Conservation (phyloP, 2,113 vertebrate species). For the Sebastes schlegelii region DNA sequence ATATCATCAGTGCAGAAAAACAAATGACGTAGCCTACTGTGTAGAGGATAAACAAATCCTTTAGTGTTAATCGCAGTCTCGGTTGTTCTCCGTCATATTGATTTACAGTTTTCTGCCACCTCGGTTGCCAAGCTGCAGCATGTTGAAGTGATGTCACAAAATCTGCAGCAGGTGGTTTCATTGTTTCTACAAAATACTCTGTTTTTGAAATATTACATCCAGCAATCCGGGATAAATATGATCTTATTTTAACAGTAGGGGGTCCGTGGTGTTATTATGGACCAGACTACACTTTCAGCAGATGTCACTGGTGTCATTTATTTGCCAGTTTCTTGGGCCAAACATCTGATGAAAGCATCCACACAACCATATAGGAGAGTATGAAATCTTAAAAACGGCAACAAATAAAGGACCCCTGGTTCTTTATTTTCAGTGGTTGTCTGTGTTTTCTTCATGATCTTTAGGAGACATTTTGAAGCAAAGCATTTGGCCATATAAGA, state of each 20-base stretch:
- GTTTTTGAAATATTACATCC: conserved; percentile 32
- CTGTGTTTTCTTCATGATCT: not conserved
- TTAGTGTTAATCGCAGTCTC: not conserved
- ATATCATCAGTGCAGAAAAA: conserved; percentile 14
- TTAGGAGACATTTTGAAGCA: not conserved
- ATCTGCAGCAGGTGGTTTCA: conserved; percentile 72
- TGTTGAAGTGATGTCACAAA: conserved; percentile 58
- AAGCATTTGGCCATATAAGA: not conserved
- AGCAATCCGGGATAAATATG: conserved; percentile 54
- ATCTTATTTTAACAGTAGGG: conserved; percentile 53
- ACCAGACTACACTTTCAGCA: conserved; percentile 26
- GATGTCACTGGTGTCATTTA: conserved; percentile 34
- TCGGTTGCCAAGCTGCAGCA: conserved; percentile 25
- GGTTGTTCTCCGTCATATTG: conserved; percentile 8
- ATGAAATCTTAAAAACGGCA: not conserved
- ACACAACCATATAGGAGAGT: not conserved
- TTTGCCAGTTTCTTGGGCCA: not conserved
- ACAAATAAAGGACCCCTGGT: not conserved
- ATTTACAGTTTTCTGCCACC: not conserved
- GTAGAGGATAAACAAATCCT: not conserved
- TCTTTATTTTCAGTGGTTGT: not conserved
- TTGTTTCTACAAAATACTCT: conserved; percentile 58
- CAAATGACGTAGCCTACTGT: not conserved
- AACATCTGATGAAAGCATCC: conserved; percentile 12
- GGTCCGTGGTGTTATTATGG: conserved; percentile 32